Evolutionary conservation across 2,113 vertebrate genomes (phyloP).

Genomic region (Semnornis frantzii): DNA sequence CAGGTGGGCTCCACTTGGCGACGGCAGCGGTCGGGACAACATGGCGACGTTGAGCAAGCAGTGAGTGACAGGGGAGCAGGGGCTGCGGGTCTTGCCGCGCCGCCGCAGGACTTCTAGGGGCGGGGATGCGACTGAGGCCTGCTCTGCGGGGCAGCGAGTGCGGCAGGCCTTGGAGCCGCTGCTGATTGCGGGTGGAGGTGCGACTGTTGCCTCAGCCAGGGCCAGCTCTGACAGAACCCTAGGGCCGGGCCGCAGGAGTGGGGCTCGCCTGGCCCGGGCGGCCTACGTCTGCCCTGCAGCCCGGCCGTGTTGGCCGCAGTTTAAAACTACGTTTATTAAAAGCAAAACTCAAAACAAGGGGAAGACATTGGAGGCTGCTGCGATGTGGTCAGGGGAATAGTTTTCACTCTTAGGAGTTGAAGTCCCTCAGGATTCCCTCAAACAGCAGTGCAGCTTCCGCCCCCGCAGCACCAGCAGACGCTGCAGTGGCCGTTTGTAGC

Average conservation of each 20-base stretch:
- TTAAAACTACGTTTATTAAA: not conserved
- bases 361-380: too few species aligned
- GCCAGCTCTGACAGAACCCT: too few species aligned
- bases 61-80: conserved; percentile 74
- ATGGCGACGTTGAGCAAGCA: conserved; percentile 85
- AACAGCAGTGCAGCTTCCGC: rapidly evolving
- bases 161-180: not conserved
- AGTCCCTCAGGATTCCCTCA: not conserved
- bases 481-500: not conserved
- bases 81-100: not conserved
- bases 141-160: not conserved
- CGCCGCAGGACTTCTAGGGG: not conserved
- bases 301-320: not conserved
- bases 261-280: not conserved
- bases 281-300: not conserved
- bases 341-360: not conserved
- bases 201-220: not conserved
- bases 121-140: not conserved
- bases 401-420: not conserved
- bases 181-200: not conserved
- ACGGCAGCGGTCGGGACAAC: conserved; percentile 58
- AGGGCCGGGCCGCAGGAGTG: not conserved
- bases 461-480: rapidly evolving
- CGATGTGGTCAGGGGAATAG: not conserved
- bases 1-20: not conserved